Conservation (phyloP, 2,888 invertebrate species). For the Aspidiotus rigidus region DNA sequence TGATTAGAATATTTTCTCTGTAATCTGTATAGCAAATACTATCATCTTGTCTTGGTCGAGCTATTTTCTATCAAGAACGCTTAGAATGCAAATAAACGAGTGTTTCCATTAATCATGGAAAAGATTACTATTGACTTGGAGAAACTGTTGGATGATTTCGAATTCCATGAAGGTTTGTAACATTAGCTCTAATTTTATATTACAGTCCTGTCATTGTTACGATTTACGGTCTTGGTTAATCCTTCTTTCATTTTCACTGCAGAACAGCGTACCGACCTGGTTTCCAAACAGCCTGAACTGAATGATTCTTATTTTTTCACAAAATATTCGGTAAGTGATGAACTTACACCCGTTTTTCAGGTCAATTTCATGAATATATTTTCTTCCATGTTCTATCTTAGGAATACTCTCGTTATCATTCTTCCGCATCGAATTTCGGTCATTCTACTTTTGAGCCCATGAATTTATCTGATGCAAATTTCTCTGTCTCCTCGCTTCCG, state of each 20-base stretch:
- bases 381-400: conserved; percentile 1
- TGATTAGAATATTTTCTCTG: too few relatives aligned
- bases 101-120: conserved; percentile 44
- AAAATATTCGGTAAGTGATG: conserved; percentile 6
- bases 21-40: too few relatives aligned
- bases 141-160: conserved; percentile 74
- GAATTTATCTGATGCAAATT: conserved; percentile 41
- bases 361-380: not conserved
- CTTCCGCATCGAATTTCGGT: conserved; percentile 39
- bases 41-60: too few relatives aligned
- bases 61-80: too few relatives aligned
- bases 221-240: not conserved
- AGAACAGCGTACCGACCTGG: not conserved
- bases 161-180: conserved; percentile 56
- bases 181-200: conserved; percentile 8
- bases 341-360: not conserved
- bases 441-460: conserved; percentile 41
- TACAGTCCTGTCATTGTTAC: not conserved
- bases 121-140: conserved; percentile 65
- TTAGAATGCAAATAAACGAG: too few relatives aligned
- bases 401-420: conserved; percentile 13
- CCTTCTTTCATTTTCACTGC: too few relatives aligned
- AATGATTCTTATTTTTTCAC: not conserved
- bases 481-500: conserved; percentile 33
- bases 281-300: conserved; percentile 11